Percentiles rank a stretch among this genome's conserved stretches.
Evolutionary conservation across 2,797 vertebrate species (phyloP).

Genomic region (Nasua narica): DNA sequence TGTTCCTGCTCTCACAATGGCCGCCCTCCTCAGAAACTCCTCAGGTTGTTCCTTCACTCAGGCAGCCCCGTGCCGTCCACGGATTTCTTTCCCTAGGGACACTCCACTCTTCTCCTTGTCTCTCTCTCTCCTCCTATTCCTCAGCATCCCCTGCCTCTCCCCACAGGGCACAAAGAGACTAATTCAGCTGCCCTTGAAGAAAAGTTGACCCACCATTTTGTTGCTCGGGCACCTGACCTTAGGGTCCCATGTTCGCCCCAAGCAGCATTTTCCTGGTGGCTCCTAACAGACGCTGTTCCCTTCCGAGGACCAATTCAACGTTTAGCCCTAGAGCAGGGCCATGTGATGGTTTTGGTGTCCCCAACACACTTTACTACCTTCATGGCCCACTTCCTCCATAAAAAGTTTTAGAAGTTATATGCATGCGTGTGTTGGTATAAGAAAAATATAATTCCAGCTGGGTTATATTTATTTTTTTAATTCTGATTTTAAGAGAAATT

Average conservation of each 20-base stretch:
- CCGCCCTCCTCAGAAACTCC: background rate
- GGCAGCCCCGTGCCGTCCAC: background rate
- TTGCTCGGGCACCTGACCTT: background rate
- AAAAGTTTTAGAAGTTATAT: background rate
- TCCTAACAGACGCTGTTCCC: background rate
- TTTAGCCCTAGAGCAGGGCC: background rate
- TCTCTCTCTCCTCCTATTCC: background rate
- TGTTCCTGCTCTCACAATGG: background rate
- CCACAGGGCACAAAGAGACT: background rate
- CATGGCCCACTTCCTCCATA: background rate
- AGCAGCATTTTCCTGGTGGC: background rate
- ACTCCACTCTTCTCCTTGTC: background rate
- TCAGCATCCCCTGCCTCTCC: background rate
- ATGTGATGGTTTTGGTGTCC: no score
- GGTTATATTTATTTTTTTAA: background rate
- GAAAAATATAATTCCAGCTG: background rate
- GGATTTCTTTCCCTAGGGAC: background rate
- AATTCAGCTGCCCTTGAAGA: background rate
- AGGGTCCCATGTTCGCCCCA: background rate
- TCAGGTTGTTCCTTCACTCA: background rate
- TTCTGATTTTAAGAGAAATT: background rate
- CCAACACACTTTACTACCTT: background rate
- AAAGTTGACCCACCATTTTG: background rate
- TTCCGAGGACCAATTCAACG: rapidly evolving
- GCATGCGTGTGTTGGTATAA: background rate